A percentile compares a stretch with the other conserved stretches of the same genome.
Evolutionary conservation across 2,888 invertebrate species (phyloP).

Genomic region (Sphaerophoria taeniata): DNA sequence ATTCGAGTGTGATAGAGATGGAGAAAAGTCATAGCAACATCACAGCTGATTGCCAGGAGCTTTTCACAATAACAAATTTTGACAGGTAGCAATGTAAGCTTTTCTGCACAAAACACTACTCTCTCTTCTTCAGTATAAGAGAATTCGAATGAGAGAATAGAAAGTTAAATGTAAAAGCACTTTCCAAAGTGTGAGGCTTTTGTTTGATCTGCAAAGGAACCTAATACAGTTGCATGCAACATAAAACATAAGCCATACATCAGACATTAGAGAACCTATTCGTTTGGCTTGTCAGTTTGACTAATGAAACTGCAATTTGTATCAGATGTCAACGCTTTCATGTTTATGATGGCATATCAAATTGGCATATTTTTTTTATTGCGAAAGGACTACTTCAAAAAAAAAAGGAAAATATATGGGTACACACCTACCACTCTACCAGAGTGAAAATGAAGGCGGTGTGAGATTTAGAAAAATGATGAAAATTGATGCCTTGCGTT

Average conservation of each 20-base stretch:
- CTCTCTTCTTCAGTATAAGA: slow-evolving; percentile 50
- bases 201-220: slow-evolving; percentile 18
- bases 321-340: slow-evolving; percentile 34
- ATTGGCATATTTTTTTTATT: slow-evolving; percentile 42
- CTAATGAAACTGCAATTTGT: slow-evolving; percentile 46
- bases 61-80: slow-evolving; percentile 16
- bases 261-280: slow-evolving; percentile 1
- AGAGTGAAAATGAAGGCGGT: background rate
- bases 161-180: background rate
- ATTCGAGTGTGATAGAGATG: slow-evolving; percentile 9
- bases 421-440: background rate
- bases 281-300: slow-evolving; percentile 15
- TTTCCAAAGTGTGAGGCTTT: background rate
- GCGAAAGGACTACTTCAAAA: slow-evolving; percentile 1
- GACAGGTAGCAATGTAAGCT: background rate
- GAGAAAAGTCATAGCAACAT: slow-evolving; percentile 30
- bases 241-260: background rate
- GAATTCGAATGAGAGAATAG: slow-evolving; percentile 24
- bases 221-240: background rate
- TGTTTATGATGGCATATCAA: slow-evolving; percentile 51
- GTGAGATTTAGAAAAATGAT: background rate
- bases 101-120: slow-evolving; percentile 20
- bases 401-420: background rate
- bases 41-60: slow-evolving; percentile 57
- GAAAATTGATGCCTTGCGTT: too few species aligned